Base-by-base conservation (phyloP, 2,797 vertebrate genomes). In the Setipinna tenuifilis region DNA sequence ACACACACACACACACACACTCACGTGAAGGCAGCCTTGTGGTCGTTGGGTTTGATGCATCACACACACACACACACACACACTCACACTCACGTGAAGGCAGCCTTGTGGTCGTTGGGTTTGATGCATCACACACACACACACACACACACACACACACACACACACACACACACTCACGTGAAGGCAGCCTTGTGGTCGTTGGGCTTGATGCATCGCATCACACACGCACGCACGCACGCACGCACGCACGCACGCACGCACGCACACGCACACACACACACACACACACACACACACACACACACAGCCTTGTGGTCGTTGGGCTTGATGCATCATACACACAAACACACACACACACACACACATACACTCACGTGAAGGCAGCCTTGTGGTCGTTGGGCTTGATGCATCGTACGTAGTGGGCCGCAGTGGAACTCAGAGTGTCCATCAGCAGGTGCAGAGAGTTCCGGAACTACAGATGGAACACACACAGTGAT, bases 371-470 rank as follows among this genome's bases (percentile, higher is more conserved):
- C 83, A 82, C 97, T 97, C 92, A 99, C 98, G 92, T 96, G 94
- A 99, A 99, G 0, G 98, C 94, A 14, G 96, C 93, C 93, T 99
- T 99, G 89, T 94, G 89, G 90, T 99, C 98, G 0, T 99, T 99
- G 5, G 98, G 98, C 84, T 99, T 99, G 91, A 99, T 99, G 85
- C 98, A 99, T 90, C 98, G 98, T 12, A 99, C 98, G 0, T 99
- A 99, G 89, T 99, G 98, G 44, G 98, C 98, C 1, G 97, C 98
- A 3, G 98, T 99, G 28, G 96, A 96, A 0, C 99, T 99, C 25
- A 99, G 95, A 0, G 98, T 98, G 85, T 98, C 97, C 98, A 99
- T 99, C 85, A 99, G 95, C 87, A 98, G 92, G 68, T 98, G 96
- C 6, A 99, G 95, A 81, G 98, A 99, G 92, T 98, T 98, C 83